These are phyloP conservation scores for Nettapus auritus DNA, from an alignment of 2,113 vertebrate species.

Conservation along the genomic window DNA sequence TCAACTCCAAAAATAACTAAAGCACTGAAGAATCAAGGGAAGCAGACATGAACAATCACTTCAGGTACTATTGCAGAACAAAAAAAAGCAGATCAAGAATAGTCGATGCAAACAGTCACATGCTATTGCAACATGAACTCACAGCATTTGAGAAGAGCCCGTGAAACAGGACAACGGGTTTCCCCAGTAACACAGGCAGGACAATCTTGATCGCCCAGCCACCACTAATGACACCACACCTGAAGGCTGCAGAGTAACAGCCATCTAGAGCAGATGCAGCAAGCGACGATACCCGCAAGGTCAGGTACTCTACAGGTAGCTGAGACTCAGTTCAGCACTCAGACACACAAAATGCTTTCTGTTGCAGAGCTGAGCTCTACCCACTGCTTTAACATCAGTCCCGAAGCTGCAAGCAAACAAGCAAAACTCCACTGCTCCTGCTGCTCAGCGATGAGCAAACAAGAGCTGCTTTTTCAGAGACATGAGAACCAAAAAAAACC, in stretches of 20 bases:
- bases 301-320: background rate
- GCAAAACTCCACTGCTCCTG: background rate
- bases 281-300: accelerated
- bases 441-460: background rate
- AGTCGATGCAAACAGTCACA: accelerated
- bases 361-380: background rate
- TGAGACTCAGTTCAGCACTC: background rate
- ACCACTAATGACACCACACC: accelerated
- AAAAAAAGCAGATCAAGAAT: background rate
- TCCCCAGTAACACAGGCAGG: accelerated
- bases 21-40: background rate
- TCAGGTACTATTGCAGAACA: background rate
- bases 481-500: background rate
- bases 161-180: accelerated
- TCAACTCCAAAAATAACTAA: background rate
- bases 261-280: background rate
- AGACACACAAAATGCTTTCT: background rate
- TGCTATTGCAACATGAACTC: accelerated
- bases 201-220: background rate
- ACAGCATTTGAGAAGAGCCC: accelerated
- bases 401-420: background rate
- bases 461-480: background rate
- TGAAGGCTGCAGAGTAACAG: accelerated
- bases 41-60: background rate
- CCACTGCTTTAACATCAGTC: background rate